Percentiles rank a stretch among this genome's conserved stretches.
phyloP scores from a whole-genome alignment of 1,140 invertebrate species.

The Eupristina koningsbergeri region DNA sequence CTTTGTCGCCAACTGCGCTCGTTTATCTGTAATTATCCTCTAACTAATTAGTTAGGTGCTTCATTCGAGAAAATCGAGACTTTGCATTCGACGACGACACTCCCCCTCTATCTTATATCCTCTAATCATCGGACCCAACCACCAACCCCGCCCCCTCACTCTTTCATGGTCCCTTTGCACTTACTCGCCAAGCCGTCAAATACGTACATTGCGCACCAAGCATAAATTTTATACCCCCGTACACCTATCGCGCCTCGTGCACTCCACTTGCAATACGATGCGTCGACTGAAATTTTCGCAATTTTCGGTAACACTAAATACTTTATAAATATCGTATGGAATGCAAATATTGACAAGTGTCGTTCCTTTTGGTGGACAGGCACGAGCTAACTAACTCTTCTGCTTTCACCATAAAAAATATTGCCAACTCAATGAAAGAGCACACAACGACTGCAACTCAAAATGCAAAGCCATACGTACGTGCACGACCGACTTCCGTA shows the following conservation, averaged over 20 bases:
- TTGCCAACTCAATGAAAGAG: too few species aligned
- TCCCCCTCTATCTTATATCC: background rate
- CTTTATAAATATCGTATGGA: background rate
- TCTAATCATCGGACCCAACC: background rate
- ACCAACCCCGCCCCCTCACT: background rate
- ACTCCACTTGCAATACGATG: background rate
- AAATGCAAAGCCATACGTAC: background rate
- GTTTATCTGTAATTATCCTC: too few species aligned
- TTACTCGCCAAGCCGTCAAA: background rate
- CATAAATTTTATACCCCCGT: background rate
- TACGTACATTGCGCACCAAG: background rate
- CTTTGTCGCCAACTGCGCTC: background rate
- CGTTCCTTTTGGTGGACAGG: too few species aligned
- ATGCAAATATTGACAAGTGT: background rate
- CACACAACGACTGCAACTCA: too few species aligned
- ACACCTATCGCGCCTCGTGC: background rate
- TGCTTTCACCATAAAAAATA: too few species aligned
- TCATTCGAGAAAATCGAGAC: background rate
- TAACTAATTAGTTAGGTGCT: too few species aligned
- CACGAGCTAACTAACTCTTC: too few species aligned
- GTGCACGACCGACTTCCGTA: too few species aligned
- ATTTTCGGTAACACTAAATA: background rate
- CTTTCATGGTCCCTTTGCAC: background rate
- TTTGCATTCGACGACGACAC: background rate
- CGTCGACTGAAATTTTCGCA: background rate